Evolutionary conservation across 2,888 invertebrate species (phyloP).

Genomic region (Hemicrepidius hirtus): DNA sequence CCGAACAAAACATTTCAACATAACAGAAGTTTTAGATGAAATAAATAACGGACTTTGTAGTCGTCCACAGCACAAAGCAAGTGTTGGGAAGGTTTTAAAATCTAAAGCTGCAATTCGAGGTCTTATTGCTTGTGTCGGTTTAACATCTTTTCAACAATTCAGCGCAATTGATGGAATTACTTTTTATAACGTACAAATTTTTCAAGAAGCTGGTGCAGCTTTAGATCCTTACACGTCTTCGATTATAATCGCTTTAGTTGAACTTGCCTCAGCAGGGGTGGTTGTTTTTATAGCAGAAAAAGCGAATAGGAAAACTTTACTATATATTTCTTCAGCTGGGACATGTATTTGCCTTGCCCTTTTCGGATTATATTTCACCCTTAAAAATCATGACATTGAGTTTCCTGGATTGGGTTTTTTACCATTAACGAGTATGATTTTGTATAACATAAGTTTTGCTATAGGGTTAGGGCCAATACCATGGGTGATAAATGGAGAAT

Average conservation of each 20-base stretch:
- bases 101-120: slow-evolving; percentile 80
- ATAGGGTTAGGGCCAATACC: slow-evolving; percentile 52
- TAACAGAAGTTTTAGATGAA: slow-evolving; percentile 76
- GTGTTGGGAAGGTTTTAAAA: slow-evolving; percentile 76
- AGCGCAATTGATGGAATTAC: slow-evolving; percentile 87
- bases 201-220: slow-evolving; percentile 80
- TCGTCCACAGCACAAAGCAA: slow-evolving; percentile 73
- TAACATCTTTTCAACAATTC: slow-evolving; percentile 89
- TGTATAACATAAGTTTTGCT: slow-evolving; percentile 48
- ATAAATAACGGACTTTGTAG: slow-evolving; percentile 78
- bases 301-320: slow-evolving; percentile 80
- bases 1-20: slow-evolving; percentile 80
- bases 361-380: slow-evolving; percentile 37
- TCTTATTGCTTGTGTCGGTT: slow-evolving; percentile 80
- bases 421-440: slow-evolving; percentile 49
- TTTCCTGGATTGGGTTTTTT: slow-evolving; percentile 43
- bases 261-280: slow-evolving; percentile 80
- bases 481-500: slow-evolving; percentile 53
- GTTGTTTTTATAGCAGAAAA: slow-evolving; percentile 83
- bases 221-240: slow-evolving; percentile 79
- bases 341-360: slow-evolving; percentile 30
- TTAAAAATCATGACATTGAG: slow-evolving; percentile 15
- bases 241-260: slow-evolving; percentile 85
- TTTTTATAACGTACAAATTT: slow-evolving; percentile 84
- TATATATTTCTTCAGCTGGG: slow-evolving; percentile 41